Evolutionary conservation across 2,797 vertebrate species (phyloP).

Genomic region (Odontamblyopus lacepedii): DNA sequence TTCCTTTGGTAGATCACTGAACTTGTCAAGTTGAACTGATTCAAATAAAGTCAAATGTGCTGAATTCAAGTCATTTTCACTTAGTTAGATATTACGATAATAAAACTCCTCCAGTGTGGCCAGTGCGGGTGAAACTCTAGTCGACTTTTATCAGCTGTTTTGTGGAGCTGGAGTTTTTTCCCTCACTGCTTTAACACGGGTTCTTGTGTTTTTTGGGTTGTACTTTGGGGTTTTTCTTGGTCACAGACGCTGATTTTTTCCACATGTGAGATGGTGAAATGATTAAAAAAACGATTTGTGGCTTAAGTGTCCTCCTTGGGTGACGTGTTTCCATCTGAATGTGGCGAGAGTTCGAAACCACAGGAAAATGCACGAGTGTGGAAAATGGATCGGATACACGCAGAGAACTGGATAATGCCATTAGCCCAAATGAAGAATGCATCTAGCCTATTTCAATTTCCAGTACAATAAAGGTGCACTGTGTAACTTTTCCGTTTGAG

Average conservation of each 20-base stretch:
- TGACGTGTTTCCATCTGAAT: background rate
- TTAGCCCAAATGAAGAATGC: background rate
- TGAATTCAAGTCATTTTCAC: too few species aligned
- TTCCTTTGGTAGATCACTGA: too few species aligned
- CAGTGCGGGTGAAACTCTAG: background rate
- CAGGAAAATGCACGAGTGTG: background rate
- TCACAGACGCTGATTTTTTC: background rate
- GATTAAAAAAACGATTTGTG: background rate
- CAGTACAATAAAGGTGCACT: background rate
- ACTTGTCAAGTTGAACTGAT: too few species aligned
- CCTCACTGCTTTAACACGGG: background rate
- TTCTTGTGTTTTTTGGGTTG: background rate
- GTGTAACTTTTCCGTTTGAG: background rate
- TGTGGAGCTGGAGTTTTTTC: background rate
- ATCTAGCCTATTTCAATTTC: background rate
- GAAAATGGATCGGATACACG: background rate
- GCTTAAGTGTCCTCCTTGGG: slow-evolving; percentile 1
- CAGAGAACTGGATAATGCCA: background rate
- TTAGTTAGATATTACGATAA: background rate
- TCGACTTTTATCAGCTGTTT: background rate
- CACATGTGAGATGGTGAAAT: background rate
- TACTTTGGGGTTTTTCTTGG: background rate
- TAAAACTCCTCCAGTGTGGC: background rate
- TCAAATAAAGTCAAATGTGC: too few species aligned
- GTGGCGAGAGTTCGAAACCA: background rate